Evolutionary conservation across 2,797 vertebrate genomes (phyloP), one percentile per base, ranked within the genome.

Genomic region (Myotis pilosus): DNA sequence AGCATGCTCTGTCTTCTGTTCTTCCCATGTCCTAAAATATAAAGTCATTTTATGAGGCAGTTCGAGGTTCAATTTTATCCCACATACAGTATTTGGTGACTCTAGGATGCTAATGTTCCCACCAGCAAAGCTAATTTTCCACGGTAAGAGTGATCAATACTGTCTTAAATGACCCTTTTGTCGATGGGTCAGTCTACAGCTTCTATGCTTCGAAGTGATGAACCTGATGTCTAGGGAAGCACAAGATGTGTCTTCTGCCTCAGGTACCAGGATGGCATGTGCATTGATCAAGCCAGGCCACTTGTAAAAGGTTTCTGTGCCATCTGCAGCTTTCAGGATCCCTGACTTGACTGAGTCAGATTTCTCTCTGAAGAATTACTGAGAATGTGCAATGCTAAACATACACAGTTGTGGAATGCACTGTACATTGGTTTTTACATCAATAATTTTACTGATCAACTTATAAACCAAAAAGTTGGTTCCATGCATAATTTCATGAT

Each of bases 1-100:
- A 99, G 99, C 99, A 99, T 99, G 99, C 99, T 99, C 98, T 99
- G 99, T 98, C 99, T 99, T 98, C 99, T 99, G 99, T 99, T 99
- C 98, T 99, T 99, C 97, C 99, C 98, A 96, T 99, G 99, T 95
- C 99, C 99, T 99, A 97, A 96, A 97, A 98, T 96, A 98, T 87
- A 98, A 97, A 97, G 96, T 0, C 85, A 96, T 96, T 79, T 83
- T 3, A 93, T 97, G 98, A 96, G 97, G 97, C 97, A 97, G 97
- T 89, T 0, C 28, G 96, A 97, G 89, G 96, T 88, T 97, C 95
- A 87, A 49, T 57, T 0, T 69, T 78, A 93, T 96, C 87, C 89
- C 36, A 47, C 47, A 95, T n/a, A 93, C 28, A 91, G 60, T 94
- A 97, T 69, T 66, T 96, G 96, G 92, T 94, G 97, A 97, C 86